Evolutionary conservation across 1,140 invertebrate species (phyloP).

Genomic region (Copidosoma floridanum): DNA sequence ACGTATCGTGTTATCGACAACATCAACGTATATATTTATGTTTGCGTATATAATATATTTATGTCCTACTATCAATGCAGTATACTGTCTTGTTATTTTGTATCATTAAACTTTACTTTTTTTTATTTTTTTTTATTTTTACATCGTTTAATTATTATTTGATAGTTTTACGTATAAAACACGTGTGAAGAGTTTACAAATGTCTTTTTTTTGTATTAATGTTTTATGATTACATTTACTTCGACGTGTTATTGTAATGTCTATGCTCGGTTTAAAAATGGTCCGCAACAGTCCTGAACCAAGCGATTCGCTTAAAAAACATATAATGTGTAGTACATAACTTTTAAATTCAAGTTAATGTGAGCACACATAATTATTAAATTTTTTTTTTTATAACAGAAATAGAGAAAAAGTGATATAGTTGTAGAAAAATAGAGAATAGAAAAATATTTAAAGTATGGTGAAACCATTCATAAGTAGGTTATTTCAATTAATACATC

Average conservation of each 20-base stretch:
- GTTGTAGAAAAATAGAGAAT: not conserved
- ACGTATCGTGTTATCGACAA: constrained; percentile 19
- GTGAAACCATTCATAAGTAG: no score
- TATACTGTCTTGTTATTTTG: no score
- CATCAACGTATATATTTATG: not conserved
- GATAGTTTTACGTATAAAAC: no score
- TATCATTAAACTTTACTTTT: no score
- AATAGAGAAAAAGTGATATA: not conserved
- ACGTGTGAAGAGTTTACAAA: no score
- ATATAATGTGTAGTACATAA: not conserved
- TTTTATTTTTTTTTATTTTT: no score
- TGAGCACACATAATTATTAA: not conserved
- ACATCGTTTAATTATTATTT: no score
- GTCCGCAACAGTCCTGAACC: constrained; percentile 47
- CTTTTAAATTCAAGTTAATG: not conserved
- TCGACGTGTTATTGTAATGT: not conserved
- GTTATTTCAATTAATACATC: not conserved
- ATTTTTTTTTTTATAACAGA: not conserved
- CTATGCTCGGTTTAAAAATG: constrained; percentile 35
- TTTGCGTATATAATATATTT: not conserved
- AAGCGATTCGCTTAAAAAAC: constrained; percentile 5
- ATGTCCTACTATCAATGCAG: no score
- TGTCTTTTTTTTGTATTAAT: not conserved
- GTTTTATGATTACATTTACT: not conserved
- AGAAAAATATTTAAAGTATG: no score